Base-by-base conservation (phyloP, 2,113 vertebrate species). In the Micronycteris hirsuta region DNA sequence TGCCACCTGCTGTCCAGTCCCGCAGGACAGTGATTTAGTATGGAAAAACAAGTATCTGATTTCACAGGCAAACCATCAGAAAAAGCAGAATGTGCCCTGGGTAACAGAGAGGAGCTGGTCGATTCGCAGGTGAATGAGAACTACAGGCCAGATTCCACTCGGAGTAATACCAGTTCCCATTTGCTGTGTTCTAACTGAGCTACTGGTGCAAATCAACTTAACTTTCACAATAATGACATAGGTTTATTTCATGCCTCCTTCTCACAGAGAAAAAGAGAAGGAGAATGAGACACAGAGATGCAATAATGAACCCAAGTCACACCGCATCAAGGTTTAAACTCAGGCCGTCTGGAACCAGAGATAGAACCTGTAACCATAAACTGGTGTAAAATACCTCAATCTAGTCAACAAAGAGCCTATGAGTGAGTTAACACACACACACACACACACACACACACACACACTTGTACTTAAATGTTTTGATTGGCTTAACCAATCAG, bases 1-100 rank as follows among this genome's bases (percentile, higher is more conserved):
- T 83, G 47, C 77, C 91, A 76, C 74, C 84, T 94, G 90, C 92
- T 95, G 85, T 33, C 95, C 47, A 78, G 2, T 31, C 61, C 70
- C 73, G n/a, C 7, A 38, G 86, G 91, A 93, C 11, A n/a, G 43
- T 7, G 54, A 85, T 63, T 56, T 47, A 36, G 43, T 49, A 47
- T 88, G 68, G 38, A 76, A 82, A 95, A 95, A 49, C 20, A 15
- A n/a, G 52, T 82, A 67, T 38, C 86, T 78, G 88, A 88, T 67
- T 93, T 89, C 74, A 63, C 7, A 86, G 88, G 90, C 54, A 24
- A 85, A 73, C 4, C 19, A 45, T 85, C 77, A 88, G 67, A 56
- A 41, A 38, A 67, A 74, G 67, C 4, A 24, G 11, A 24, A 76
- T 63, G 81, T 14, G 31, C 20, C 8, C 91, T 47, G 24, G 45